phyloP scores from a whole-genome alignment of 2,797 vertebrate genomes.

The Lateolabrax maculatus region DNA sequence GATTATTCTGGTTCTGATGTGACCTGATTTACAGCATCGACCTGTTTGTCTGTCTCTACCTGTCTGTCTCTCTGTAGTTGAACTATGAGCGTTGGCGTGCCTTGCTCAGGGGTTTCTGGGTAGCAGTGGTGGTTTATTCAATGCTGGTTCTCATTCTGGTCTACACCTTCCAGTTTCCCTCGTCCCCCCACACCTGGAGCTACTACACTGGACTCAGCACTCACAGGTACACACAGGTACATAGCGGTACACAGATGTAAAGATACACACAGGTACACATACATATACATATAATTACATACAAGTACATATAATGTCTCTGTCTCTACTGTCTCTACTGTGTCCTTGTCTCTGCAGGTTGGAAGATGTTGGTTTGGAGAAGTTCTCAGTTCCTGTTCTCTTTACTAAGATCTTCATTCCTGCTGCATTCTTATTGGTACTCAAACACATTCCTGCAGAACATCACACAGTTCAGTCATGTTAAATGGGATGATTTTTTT shows the following conservation, averaged over 20 bases:
- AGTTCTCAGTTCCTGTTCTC: conserved; percentile 90
- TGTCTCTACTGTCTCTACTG: too few species aligned
- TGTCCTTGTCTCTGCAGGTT: conserved; percentile 82
- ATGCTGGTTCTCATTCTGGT: conserved; percentile 97
- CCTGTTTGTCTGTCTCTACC: background rate
- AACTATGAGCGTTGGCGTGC: conserved; percentile 95
- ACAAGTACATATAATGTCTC: too few species aligned
- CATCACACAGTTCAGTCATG: too few species aligned
- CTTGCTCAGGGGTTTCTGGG: conserved; percentile 96
- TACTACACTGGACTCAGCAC: conserved; percentile 92
- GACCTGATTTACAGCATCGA: background rate
- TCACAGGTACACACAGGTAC: conserved; percentile 68
- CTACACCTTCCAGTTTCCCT: conserved; percentile 97
- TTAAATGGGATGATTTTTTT: too few species aligned
- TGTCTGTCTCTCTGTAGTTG: conserved; percentile 81
- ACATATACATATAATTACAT: too few species aligned
- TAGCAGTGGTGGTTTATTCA: conserved; percentile 96
- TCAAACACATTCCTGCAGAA: too few species aligned
- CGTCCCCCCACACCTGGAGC: conserved; percentile 92
- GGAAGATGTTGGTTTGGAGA: conserved; percentile 92
- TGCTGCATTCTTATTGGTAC: conserved; percentile 92
- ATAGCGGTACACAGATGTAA: background rate
- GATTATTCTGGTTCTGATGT: background rate
- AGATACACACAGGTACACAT: background rate
- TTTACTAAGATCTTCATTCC: conserved; percentile 97